These are phyloP conservation scores for Poeciliopsis retropinna DNA, from an alignment of 2,113 vertebrate genomes.

Conservation along the genomic window DNA sequence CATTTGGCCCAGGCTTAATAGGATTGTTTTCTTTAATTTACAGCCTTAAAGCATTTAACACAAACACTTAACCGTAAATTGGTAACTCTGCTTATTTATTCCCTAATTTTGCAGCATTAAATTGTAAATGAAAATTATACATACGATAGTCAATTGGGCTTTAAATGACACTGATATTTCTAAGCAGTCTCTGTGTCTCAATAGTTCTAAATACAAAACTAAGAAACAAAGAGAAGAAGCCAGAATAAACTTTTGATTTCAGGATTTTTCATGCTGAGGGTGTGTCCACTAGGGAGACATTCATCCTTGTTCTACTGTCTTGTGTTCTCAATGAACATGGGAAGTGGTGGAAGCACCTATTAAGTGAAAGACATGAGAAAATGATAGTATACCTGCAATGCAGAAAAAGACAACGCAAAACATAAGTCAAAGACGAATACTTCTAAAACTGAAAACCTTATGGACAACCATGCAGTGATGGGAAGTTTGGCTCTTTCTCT, in stretches of 20 bases:
- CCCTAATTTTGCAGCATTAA: slow-evolving; percentile 30
- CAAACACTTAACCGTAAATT: slow-evolving; percentile 68
- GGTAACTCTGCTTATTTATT: slow-evolving; percentile 40
- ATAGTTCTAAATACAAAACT: not conserved
- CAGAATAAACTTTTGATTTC: not conserved
- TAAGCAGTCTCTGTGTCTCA: not conserved
- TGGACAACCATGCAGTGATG: no score
- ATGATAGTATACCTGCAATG: not conserved
- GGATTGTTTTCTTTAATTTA: slow-evolving; percentile 62
- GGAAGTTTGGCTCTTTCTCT: no score
- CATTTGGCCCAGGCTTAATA: slow-evolving; percentile 51
- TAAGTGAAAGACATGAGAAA: not conserved
- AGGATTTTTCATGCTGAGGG: not conserved
- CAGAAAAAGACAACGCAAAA: not conserved
- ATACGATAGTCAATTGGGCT: not conserved
- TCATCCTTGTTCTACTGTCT: not conserved
- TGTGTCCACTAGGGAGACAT: no score
- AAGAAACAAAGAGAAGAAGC: no score
- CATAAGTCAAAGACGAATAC: not conserved
- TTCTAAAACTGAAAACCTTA: no score
- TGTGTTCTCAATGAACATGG: not conserved
- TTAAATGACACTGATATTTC: not conserved
- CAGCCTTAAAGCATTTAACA: slow-evolving; percentile 53
- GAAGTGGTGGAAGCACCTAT: not conserved
- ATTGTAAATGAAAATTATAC: slow-evolving; percentile 36